Conservation (phyloP, 2,888 invertebrate species). For the Gryllus longicercus region DNA sequence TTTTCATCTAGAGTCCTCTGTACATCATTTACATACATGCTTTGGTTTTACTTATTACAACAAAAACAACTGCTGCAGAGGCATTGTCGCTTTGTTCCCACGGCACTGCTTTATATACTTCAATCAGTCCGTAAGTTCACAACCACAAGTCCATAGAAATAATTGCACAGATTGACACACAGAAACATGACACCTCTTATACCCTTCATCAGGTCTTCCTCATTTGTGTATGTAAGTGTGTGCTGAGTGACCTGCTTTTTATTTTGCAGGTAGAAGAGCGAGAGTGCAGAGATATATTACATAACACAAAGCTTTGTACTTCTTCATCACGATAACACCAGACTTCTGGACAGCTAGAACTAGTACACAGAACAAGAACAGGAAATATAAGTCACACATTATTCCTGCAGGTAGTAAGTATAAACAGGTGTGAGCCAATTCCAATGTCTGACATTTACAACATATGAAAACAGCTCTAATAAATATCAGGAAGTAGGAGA, state of each 20-base stretch:
- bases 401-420: constrained; percentile 19
- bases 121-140: constrained; percentile 34
- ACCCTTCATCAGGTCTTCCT: constrained; percentile 24
- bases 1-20: constrained; percentile 32
- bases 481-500: background rate
- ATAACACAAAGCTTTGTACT: constrained; percentile 37
- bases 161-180: constrained; percentile 35
- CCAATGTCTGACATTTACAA: background rate
- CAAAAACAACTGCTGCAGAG: constrained; percentile 35
- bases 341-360: constrained; percentile 31
- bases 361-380: constrained; percentile 27
- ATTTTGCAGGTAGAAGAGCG: constrained; percentile 21
- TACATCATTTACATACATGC: constrained; percentile 37
- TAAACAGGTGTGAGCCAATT: background rate
- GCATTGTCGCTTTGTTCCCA: constrained; percentile 25
- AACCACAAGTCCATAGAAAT: constrained; percentile 36
- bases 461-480: background rate
- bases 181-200: constrained; percentile 30
- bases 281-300: constrained; percentile 30
- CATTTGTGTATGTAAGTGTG: constrained; percentile 28
- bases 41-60: constrained; percentile 36
- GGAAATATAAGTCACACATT: constrained; percentile 18
- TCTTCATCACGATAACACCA: constrained; percentile 36
- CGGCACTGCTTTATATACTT: constrained; percentile 12
- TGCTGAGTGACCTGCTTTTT: constrained; percentile 21